Conservation (phyloP, 1,140 invertebrate genomes). For the Drosophila melanica region DNA sequence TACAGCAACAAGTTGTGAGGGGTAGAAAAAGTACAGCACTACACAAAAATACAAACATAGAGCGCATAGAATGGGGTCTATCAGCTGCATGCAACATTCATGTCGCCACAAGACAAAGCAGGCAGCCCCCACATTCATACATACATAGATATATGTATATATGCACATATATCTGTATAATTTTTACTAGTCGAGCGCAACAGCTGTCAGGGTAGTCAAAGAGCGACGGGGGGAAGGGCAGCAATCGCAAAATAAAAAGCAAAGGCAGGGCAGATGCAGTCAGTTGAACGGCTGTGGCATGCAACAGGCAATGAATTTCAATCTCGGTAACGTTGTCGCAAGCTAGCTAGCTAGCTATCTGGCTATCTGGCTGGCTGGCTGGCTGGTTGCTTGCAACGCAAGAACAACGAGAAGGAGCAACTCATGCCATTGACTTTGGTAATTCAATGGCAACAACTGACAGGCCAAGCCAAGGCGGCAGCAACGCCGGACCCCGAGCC, state of each 20-base stretch:
- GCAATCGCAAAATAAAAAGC: not conserved
- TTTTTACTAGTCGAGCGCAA: conserved; percentile 46
- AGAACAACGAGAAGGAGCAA: conserved; percentile 24
- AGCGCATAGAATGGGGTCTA: conserved; percentile 55
- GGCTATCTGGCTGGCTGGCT: conserved; percentile 10
- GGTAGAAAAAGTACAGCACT: conserved; percentile 66
- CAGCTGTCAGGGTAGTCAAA: conserved; percentile 12
- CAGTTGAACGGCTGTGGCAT: conserved; percentile 73
- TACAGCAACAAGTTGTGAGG: conserved; percentile 63
- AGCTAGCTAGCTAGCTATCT: conserved; percentile 14
- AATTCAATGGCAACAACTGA: conserved; percentile 74
- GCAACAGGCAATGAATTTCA: conserved; percentile 82
- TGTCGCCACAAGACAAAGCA: conserved; percentile 44
- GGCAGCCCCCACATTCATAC: conserved; percentile 16
- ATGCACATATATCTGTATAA: conserved; percentile 45
- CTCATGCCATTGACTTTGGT: conserved; percentile 73
- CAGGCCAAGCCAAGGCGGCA: conserved; percentile 32
- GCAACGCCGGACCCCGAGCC: conserved; percentile 16
- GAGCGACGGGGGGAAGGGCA: not conserved
- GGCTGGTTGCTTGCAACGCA: conserved; percentile 10
- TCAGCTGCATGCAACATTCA: conserved; percentile 48
- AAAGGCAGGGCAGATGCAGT: conserved; percentile 42
- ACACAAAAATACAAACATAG: conserved; percentile 60
- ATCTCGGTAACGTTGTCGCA: conserved; percentile 57
- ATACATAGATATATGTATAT: conserved; percentile 9